Evolutionary conservation across 2,797 vertebrate genomes (phyloP).

Genomic region (Siniperca scherzeri): DNA sequence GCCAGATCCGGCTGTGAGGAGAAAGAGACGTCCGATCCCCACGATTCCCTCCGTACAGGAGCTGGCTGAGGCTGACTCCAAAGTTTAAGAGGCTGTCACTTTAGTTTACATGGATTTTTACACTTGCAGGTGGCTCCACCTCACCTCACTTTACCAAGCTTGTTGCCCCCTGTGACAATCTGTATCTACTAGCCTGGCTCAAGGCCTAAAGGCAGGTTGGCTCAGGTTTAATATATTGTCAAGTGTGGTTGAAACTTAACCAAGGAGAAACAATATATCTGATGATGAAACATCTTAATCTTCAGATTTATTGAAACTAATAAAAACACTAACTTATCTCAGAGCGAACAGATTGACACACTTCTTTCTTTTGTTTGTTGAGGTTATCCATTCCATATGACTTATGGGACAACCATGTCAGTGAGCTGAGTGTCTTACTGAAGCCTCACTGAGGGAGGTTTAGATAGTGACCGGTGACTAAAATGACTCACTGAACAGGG

Average conservation of each 20-base stretch:
- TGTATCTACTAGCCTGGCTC: constrained; percentile 40
- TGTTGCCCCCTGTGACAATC: constrained; percentile 48
- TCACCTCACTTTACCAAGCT: constrained; percentile 59
- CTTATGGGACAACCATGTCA: constrained; percentile 52
- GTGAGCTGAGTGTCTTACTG: constrained; percentile 58
- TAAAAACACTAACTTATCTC: constrained; percentile 67
- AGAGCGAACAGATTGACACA: constrained; percentile 64
- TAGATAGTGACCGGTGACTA: constrained; percentile 21
- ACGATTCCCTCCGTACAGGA: constrained; percentile 48
- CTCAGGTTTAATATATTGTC: constrained; percentile 54
- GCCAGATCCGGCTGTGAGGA: constrained; percentile 76
- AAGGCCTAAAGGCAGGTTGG: constrained; percentile 37
- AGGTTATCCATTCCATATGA: constrained; percentile 77
- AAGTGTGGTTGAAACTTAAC: constrained; percentile 57
- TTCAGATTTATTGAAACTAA: constrained; percentile 70
- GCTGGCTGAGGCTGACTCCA: constrained; percentile 51
- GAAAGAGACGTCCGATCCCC: constrained; percentile 77
- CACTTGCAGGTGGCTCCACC: constrained; percentile 57
- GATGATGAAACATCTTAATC: constrained; percentile 41
- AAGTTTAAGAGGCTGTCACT: constrained; percentile 65
- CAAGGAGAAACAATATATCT: constrained; percentile 51
- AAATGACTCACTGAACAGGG: constrained; percentile 32
- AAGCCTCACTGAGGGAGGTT: constrained; percentile 41
- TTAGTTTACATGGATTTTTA: constrained; percentile 40
- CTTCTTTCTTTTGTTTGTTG: constrained; percentile 72